These are phyloP conservation scores for Stenichneumon culpator DNA, from an alignment of 2,888 invertebrate genomes.

Conservation along the genomic window DNA sequence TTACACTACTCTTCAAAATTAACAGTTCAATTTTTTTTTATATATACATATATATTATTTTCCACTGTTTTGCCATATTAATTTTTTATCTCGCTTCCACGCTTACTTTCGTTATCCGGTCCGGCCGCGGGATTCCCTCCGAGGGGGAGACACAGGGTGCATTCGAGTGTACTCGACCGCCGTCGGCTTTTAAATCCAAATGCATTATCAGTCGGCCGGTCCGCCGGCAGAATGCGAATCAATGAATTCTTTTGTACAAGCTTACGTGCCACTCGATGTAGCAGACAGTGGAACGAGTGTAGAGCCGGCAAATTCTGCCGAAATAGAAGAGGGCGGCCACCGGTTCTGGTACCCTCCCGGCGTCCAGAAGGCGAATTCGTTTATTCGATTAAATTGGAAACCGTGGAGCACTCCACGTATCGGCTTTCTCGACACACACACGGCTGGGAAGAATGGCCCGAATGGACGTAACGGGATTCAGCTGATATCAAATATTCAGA, in stretches of 20 bases:
- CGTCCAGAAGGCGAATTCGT: conserved; percentile 64
- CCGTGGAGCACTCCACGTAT: conserved; percentile 56
- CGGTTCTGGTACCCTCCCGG: conserved; percentile 41
- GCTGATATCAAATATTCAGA: conserved; percentile 58
- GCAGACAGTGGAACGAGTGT: not conserved
- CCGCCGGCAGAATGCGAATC: conserved; percentile 49
- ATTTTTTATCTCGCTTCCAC: not conserved
- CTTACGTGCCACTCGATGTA: conserved; percentile 34
- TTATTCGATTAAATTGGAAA: conserved; percentile 74
- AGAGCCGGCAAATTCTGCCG: conserved; percentile 13
- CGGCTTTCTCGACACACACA: conserved; percentile 58
- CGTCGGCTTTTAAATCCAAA: conserved; percentile 35
- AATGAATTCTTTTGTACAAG: conserved; percentile 54
- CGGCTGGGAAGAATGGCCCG: not conserved
- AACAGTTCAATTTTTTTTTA: not conserved
- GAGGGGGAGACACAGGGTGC: conserved; percentile 4
- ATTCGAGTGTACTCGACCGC: conserved; percentile 21
- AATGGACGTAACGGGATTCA: conserved; percentile 19
- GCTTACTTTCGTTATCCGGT: not conserved
- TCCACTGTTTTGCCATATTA: not conserved
- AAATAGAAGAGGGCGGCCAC: conserved; percentile 9
- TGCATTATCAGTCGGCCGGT: conserved; percentile 46
- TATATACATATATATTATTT: not conserved
- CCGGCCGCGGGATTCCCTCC: conserved; percentile 1
- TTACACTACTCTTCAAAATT: too few relatives aligned